Percentiles rank a stretch among this genome's conserved stretches.
These are phyloP conservation scores for Sorex araneus DNA, from an alignment of 2,113 vertebrate genomes.

Conservation along the genomic window DNA sequence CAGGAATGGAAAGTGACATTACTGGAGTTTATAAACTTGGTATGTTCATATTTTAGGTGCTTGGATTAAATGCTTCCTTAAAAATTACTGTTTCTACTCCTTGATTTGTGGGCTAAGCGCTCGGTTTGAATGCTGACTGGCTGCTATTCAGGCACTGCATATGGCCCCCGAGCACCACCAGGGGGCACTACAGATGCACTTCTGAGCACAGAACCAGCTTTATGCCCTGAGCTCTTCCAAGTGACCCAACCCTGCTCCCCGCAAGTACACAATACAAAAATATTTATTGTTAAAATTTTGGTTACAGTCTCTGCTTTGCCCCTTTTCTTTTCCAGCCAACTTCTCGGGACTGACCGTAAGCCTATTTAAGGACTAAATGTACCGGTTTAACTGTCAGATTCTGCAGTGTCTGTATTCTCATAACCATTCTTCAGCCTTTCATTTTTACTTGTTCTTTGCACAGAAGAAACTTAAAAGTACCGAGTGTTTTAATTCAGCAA, in stretches of 20 bases:
- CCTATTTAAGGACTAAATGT: neutral
- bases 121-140: too few relatives aligned
- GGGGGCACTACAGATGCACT: too few relatives aligned
- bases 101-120: too few relatives aligned
- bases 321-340: neutral
- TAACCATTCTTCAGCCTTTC: too few relatives aligned
- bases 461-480: constrained; percentile 1
- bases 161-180: too few relatives aligned
- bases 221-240: too few relatives aligned
- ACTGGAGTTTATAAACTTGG: neutral
- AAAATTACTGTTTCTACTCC: neutral
- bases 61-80: neutral
- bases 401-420: neutral
- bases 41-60: neutral
- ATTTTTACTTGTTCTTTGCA: neutral
- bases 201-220: too few relatives aligned
- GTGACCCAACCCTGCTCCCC: too few relatives aligned
- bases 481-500: neutral
- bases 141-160: too few relatives aligned
- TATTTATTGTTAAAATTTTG: too few relatives aligned
- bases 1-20: neutral
- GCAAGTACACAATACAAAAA: too few relatives aligned
- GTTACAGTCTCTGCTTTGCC: too few relatives aligned
- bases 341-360: neutral
- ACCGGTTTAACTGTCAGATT: neutral